Evolutionary conservation across 2,113 vertebrate species (phyloP).

Genomic region (Platichthys flesus): DNA sequence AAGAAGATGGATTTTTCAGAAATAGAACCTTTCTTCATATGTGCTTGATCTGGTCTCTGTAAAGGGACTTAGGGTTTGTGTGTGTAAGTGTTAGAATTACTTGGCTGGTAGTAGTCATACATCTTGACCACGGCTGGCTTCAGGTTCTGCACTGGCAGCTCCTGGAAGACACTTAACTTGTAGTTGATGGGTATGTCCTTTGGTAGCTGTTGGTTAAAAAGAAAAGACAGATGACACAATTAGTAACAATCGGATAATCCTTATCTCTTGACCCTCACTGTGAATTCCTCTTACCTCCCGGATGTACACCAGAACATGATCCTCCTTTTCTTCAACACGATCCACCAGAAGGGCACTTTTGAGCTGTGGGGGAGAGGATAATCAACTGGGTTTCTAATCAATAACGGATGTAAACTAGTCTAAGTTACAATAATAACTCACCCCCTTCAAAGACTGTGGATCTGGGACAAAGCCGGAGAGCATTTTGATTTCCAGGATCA

Average conservation of each 20-base stretch:
- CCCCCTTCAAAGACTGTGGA: constrained; percentile 18
- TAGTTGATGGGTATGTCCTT: constrained; percentile 33
- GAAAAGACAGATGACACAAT: neutral
- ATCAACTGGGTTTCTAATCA: neutral
- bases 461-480: constrained; percentile 74
- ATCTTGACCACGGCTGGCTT: constrained; percentile 84
- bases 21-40: too few species aligned
- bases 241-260: neutral
- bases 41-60: neutral
- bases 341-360: constrained; percentile 36
- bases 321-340: constrained; percentile 69
- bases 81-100: constrained; percentile 71
- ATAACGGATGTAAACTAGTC: neutral
- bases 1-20: neutral
- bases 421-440: constrained; percentile 8
- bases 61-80: too few species aligned
- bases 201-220: constrained; percentile 50
- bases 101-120: constrained; percentile 90
- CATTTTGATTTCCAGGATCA: constrained; percentile 74
- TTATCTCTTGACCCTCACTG: neutral
- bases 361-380: constrained; percentile 54
- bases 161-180: constrained; percentile 75
- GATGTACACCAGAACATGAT: constrained; percentile 72
- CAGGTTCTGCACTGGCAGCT: constrained; percentile 79
- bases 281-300: constrained; percentile 56